These are phyloP conservation scores for Cataglyphis altisquamis DNA, from an alignment of 2,888 invertebrate species.

Conservation along the genomic window DNA sequence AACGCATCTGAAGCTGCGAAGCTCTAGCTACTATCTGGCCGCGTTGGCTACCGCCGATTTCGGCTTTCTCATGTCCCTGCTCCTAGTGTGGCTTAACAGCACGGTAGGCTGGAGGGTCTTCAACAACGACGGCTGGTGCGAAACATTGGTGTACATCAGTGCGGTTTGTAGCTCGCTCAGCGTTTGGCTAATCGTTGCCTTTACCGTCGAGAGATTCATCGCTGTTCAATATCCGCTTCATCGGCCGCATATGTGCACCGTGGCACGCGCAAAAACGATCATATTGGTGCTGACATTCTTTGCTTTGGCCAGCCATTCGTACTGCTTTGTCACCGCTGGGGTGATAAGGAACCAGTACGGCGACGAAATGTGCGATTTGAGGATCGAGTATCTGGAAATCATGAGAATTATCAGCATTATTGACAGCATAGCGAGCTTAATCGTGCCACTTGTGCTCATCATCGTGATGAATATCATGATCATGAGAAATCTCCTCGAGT, in stretches of 20 bases:
- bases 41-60: constrained; percentile 89
- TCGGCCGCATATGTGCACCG: constrained; percentile 89
- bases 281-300: constrained; percentile 86
- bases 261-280: constrained; percentile 88
- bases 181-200: constrained; percentile 91
- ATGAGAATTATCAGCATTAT: constrained; percentile 88
- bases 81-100: constrained; percentile 87
- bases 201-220: constrained; percentile 90
- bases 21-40: constrained; percentile 89
- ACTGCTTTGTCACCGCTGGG: constrained; percentile 86
- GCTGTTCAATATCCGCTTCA: constrained; percentile 89
- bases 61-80: constrained; percentile 87
- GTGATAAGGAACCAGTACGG: constrained; percentile 81
- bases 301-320: constrained; percentile 86
- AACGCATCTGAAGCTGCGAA: constrained; percentile 88
- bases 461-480: constrained; percentile 90
- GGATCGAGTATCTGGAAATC: constrained; percentile 86
- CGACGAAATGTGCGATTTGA: constrained; percentile 87
- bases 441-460: constrained; percentile 88
- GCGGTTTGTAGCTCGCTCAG: constrained; percentile 89
- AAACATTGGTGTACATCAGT: constrained; percentile 87
- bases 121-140: constrained; percentile 88
- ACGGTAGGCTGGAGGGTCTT: constrained; percentile 86
- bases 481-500: constrained; percentile 87
- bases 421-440: constrained; percentile 89